Conservation (phyloP, 2,113 vertebrate genomes). For the Cynoglossus semilaevis region DNA sequence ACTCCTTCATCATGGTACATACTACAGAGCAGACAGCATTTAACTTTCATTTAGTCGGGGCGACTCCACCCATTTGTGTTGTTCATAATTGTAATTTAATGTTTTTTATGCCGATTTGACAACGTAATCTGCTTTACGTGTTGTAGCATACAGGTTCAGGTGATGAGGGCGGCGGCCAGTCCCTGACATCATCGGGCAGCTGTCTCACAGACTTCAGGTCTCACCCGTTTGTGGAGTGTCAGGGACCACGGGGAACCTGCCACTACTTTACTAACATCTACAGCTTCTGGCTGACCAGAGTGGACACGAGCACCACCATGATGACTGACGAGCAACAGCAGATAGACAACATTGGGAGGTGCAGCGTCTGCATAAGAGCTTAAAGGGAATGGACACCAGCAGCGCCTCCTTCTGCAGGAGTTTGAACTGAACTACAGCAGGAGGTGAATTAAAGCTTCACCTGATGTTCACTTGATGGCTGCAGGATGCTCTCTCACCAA, state of each 20-base stretch:
- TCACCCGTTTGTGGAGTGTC: constrained; percentile 89
- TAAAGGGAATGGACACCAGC: constrained; percentile 26
- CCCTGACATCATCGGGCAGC: constrained; percentile 88
- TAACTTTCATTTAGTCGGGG: too few species aligned
- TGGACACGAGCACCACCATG: constrained; percentile 52
- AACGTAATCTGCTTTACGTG: constrained; percentile 27
- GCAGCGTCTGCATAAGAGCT: constrained; percentile 85
- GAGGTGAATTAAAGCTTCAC: constrained; percentile 7
- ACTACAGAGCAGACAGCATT: neutral
- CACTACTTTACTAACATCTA: constrained; percentile 86
- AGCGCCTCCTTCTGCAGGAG: neutral
- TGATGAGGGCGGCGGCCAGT: constrained; percentile 88
- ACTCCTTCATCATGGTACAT: constrained; percentile 92
- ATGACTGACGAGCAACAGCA: constrained; percentile 76
- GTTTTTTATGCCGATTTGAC: too few species aligned
- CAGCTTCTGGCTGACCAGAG: constrained; percentile 87
- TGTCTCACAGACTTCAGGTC: constrained; percentile 85
- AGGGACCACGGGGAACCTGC: constrained; percentile 88
- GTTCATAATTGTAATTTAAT: too few species aligned
- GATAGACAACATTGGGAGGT: constrained; percentile 76
- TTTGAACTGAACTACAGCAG: constrained; percentile 68
- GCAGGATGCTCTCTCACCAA: constrained; percentile 15
- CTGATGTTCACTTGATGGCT: constrained; percentile 8
- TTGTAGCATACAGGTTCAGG: constrained; percentile 90
- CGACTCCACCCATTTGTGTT: too few species aligned